A percentile compares a stretch with the other conserved stretches of the same genome.
Evolutionary conservation across 2,113 vertebrate species (phyloP).

Genomic region (Bubo scandiacus): DNA sequence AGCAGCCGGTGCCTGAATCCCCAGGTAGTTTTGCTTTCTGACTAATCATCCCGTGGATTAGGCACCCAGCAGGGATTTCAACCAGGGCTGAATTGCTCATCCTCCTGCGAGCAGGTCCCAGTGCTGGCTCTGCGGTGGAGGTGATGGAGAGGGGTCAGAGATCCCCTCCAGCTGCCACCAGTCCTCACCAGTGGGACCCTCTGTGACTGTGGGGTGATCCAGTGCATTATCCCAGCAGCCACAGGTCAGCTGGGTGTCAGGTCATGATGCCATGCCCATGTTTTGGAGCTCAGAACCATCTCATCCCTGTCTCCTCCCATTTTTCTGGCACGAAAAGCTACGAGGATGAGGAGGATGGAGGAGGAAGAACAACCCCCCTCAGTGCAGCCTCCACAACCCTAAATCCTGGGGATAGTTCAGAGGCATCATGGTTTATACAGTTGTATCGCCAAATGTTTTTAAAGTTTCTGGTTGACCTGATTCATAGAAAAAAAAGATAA

Average conservation of each 20-base stretch:
- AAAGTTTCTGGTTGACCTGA: constrained; percentile 73
- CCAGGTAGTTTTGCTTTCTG: not conserved
- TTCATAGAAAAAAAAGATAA: constrained; percentile 67
- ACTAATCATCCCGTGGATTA: not conserved
- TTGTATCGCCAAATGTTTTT: constrained; percentile 47
- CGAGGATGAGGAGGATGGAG: not conserved
- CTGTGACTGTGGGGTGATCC: rapidly evolving
- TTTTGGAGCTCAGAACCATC: not conserved
- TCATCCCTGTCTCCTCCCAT: not conserved
- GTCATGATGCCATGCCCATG: rapidly evolving
- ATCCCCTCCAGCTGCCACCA: not conserved
- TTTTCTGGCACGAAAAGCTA: not conserved
- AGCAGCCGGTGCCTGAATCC: not conserved
- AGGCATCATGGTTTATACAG: not conserved
- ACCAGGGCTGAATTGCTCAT: not conserved
- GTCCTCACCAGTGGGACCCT: not conserved
- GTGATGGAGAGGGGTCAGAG: not conserved
- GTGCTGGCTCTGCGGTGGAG: not conserved
- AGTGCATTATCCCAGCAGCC: not conserved
- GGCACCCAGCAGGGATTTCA: not conserved
- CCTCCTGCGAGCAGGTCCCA: rapidly evolving
- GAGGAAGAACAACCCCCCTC: not conserved
- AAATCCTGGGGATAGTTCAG: not conserved
- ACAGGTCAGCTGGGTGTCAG: not conserved
- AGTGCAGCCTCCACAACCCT: not conserved